Conservation (phyloP, 2,797 vertebrate species). For the Neostethus bicornis region DNA sequence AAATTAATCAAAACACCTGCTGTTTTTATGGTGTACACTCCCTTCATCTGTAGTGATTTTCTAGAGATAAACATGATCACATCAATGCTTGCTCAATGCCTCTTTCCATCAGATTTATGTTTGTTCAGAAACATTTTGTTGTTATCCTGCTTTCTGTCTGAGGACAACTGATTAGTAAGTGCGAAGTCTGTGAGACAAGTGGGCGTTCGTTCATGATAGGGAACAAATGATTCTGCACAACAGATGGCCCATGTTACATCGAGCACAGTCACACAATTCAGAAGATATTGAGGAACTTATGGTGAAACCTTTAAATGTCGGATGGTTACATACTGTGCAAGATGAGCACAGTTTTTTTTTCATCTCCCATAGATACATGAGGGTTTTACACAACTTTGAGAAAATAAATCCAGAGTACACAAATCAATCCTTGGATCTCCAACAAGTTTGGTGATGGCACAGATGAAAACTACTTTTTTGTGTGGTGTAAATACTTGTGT, state of each 20-base stretch:
- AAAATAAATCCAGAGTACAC: too few species aligned
- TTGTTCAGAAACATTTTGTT: constrained; percentile 27
- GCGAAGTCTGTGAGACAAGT: constrained; percentile 44
- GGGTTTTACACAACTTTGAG: too few species aligned
- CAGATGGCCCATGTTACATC: constrained; percentile 55
- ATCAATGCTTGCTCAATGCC: neutral
- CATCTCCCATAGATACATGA: too few species aligned
- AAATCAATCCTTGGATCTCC: too few species aligned
- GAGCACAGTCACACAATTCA: constrained; percentile 16
- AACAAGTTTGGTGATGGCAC: neutral
- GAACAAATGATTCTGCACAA: constrained; percentile 36
- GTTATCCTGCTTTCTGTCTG: constrained; percentile 23
- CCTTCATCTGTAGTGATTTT: constrained; percentile 3
- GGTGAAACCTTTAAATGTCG: constrained; percentile 4
- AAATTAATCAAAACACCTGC: too few species aligned
- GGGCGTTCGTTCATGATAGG: constrained; percentile 39
- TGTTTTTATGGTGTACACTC: too few species aligned
- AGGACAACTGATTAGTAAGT: constrained; percentile 48
- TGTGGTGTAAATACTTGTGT: neutral
- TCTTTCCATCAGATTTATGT: neutral
- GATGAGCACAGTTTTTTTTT: too few species aligned
- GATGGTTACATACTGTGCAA: neutral
- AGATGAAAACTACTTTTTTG: neutral
- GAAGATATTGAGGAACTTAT: constrained; percentile 19
- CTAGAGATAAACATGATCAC: neutral